Percentiles rank a stretch among this genome's conserved stretches.
Evolutionary conservation across 2,113 vertebrate genomes (phyloP).

Genomic region (Saiga tatarica): DNA sequence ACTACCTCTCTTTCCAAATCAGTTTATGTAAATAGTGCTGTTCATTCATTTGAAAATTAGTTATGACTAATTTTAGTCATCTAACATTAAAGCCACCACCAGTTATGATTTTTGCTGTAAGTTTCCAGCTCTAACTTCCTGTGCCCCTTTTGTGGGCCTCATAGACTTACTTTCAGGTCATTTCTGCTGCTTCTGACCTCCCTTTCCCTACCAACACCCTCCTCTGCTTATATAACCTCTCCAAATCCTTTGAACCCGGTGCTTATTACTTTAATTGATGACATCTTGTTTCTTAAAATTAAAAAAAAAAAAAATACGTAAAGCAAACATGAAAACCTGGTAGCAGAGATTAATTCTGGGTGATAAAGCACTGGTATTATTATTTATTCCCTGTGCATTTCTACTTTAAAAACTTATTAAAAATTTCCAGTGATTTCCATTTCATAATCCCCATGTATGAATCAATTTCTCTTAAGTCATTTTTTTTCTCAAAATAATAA

Average conservation of each 20-base stretch:
- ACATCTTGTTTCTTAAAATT: slow-evolving; percentile 24
- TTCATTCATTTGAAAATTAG: not conserved
- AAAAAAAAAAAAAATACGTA: not conserved
- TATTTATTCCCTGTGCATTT: not conserved
- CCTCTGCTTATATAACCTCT: not conserved
- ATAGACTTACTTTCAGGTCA: not conserved
- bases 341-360: not conserved
- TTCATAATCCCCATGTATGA: not conserved
- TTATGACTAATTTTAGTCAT: not conserved
- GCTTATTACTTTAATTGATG: not conserved
- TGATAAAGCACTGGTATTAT: not conserved
- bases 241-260: not conserved
- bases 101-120: not conserved
- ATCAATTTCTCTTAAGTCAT: not conserved
- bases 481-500: slow-evolving; percentile 8
- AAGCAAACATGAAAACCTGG: not conserved
- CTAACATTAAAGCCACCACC: not conserved
- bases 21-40: not conserved
- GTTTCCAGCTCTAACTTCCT: not conserved
- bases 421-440: not conserved
- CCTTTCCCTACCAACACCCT: not conserved
- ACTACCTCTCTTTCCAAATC: not conserved
- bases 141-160: not conserved
- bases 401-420: slow-evolving; percentile 4
- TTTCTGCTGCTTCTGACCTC: too few relatives aligned